phyloP scores from a whole-genome alignment of 2,113 vertebrate species.

The Forbesichthys papilliferus region DNA sequence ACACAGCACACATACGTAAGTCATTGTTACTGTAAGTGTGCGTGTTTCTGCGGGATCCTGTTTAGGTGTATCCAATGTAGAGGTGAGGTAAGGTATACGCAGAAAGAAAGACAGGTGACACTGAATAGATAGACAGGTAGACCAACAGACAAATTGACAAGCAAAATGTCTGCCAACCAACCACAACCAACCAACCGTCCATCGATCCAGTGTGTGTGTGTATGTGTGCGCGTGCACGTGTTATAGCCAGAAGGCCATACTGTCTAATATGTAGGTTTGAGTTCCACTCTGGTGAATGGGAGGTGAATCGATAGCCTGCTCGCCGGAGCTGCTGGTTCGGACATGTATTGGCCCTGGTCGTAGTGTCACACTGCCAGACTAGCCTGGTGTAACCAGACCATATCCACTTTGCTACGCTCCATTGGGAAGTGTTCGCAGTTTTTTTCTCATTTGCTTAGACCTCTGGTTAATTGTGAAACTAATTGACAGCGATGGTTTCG shows the following conservation, averaged over 20 bases:
- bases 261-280: constrained; percentile 74
- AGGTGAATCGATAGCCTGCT: constrained; percentile 67
- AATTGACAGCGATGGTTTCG: too few relatives aligned
- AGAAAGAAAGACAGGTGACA: background rate
- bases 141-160: background rate
- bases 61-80: constrained; percentile 13
- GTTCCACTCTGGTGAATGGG: constrained; percentile 73
- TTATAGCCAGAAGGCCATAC: constrained; percentile 51
- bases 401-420: too few relatives aligned
- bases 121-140: constrained; percentile 24
- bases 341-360: constrained; percentile 72
- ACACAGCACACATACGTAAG: constrained; percentile 2
- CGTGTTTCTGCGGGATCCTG: constrained; percentile 31
- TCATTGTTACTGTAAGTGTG: background rate
- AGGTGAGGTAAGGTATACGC: constrained; percentile 1
- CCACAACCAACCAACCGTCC: constrained; percentile 40
- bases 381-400: too few relatives aligned
- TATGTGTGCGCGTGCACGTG: constrained; percentile 34
- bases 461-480: too few relatives aligned
- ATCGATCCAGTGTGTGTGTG: constrained; percentile 30
- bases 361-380: constrained; percentile 56
- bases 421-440: too few relatives aligned
- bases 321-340: constrained; percentile 62
- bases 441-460: too few relatives aligned
- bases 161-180: constrained; percentile 43